These are phyloP conservation scores for Virgularia gustaviana DNA, from an alignment of 92 coral and sea anemone species.

Conservation along the genomic window DNA sequence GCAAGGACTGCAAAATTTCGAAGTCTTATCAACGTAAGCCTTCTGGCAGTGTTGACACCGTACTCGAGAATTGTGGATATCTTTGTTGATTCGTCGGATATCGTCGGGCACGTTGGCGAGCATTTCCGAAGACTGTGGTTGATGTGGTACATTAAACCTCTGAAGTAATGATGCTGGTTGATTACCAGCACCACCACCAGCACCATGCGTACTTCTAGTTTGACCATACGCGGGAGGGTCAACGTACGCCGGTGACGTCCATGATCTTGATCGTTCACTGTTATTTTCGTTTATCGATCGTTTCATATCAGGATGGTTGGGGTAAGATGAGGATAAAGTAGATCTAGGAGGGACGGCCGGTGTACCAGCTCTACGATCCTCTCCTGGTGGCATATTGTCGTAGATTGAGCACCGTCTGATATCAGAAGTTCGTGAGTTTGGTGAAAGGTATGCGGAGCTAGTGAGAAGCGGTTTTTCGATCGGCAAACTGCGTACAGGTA, in stretches of 20 bases:
- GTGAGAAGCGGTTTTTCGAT: slow-evolving; percentile 13
- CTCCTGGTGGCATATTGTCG: slow-evolving; percentile 21
- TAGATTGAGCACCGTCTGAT: slow-evolving; percentile 22
- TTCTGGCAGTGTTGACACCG: not conserved
- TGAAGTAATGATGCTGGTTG: slow-evolving; percentile 20
- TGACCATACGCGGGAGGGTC: slow-evolving; percentile 22
- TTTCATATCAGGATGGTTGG: not conserved
- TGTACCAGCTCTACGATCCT: not conserved
- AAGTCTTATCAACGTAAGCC: slow-evolving; percentile 15
- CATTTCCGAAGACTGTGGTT: slow-evolving; percentile 10
- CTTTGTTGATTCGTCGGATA: slow-evolving; percentile 31
- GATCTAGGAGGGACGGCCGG: slow-evolving; percentile 2
- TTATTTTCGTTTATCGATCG: not conserved
- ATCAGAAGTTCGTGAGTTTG: slow-evolving; percentile 29
- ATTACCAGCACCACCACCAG: not conserved
- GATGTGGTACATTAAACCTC: slow-evolving; percentile 23
- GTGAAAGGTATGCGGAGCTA: slow-evolving; percentile 17
- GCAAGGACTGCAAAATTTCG: slow-evolving; percentile 4
- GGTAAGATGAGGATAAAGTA: not conserved
- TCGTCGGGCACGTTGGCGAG: slow-evolving; percentile 28
- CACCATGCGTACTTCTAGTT: not conserved
- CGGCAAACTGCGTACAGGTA: slow-evolving; percentile 28
- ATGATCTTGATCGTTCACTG: slow-evolving; percentile 1
- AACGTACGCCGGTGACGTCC: not conserved
- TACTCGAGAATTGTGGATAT: slow-evolving; percentile 1